These are phyloP conservation scores for Calameuta pallipes DNA, from an alignment of 2,888 invertebrate species.

Conservation along the genomic window DNA sequence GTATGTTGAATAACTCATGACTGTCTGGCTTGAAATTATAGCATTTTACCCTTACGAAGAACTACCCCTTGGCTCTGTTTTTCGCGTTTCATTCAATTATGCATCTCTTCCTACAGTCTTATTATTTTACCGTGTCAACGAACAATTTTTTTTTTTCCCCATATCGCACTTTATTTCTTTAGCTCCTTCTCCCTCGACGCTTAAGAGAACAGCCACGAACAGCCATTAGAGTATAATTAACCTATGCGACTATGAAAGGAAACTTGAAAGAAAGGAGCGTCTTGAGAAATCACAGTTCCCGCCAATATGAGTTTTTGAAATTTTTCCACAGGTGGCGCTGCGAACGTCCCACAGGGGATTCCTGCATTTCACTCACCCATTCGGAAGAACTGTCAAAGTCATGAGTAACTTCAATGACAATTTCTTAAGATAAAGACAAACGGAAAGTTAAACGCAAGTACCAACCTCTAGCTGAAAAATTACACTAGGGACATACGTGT, in stretches of 20 bases:
- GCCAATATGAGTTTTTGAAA: neutral
- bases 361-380: neutral
- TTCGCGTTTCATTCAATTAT: conserved; percentile 56
- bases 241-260: neutral
- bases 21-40: conserved; percentile 62
- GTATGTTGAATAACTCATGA: conserved; percentile 60
- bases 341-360: neutral
- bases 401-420: neutral
- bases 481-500: neutral
- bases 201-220: neutral
- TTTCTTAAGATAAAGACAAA: neutral
- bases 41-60: conserved; percentile 37
- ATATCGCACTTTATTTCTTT: neutral
- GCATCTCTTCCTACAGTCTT: conserved; percentile 40
- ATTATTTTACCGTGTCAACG: conserved; percentile 13
- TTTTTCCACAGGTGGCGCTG: neutral
- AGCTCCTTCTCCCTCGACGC: neutral
- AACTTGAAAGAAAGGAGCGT: neutral
- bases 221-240: neutral
- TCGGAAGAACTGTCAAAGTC: neutral
- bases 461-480: too few species aligned
- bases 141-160: conserved; percentile 4
- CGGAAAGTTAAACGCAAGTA: neutral
- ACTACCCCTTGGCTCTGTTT: conserved; percentile 46
- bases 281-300: neutral